These are phyloP conservation scores for Thinocorus orbignyianus DNA, from an alignment of 2,113 vertebrate species.

Conservation along the genomic window DNA sequence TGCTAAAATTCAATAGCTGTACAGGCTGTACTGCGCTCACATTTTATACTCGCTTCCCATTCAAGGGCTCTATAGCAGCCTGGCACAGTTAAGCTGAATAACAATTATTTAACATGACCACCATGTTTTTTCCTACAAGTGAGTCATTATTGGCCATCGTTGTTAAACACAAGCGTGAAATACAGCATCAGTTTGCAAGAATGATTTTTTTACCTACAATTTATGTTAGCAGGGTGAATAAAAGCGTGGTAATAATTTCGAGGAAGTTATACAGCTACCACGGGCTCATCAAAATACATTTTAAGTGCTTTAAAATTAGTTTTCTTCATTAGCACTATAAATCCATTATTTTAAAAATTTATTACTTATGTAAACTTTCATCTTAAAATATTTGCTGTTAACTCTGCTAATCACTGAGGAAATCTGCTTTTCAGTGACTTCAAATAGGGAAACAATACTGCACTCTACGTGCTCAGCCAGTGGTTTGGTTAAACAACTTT, in stretches of 20 bases:
- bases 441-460: not conserved
- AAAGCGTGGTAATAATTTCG: not conserved
- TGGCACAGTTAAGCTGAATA: not conserved
- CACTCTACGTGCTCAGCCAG: not conserved
- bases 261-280: not conserved
- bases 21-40: not conserved
- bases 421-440: not conserved
- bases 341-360: not conserved
- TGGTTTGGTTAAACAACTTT: not conserved
- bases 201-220: not conserved
- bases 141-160: not conserved
- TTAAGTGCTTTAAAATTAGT: not conserved
- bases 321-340: not conserved
- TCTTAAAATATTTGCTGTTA: not conserved
- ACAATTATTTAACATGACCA: not conserved
- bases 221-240: not conserved
- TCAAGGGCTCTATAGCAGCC: not conserved
- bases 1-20: not conserved
- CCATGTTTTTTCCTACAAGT: not conserved
- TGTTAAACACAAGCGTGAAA: not conserved
- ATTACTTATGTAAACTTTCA: not conserved
- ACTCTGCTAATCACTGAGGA: not conserved
- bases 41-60: not conserved
- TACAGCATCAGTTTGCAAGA: not conserved
- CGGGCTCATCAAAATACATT: not conserved